A percentile compares a stretch with the other conserved stretches of the same genome.
phyloP scores from a whole-genome alignment of 2,113 vertebrate species.

The Mus musculus region DNA sequence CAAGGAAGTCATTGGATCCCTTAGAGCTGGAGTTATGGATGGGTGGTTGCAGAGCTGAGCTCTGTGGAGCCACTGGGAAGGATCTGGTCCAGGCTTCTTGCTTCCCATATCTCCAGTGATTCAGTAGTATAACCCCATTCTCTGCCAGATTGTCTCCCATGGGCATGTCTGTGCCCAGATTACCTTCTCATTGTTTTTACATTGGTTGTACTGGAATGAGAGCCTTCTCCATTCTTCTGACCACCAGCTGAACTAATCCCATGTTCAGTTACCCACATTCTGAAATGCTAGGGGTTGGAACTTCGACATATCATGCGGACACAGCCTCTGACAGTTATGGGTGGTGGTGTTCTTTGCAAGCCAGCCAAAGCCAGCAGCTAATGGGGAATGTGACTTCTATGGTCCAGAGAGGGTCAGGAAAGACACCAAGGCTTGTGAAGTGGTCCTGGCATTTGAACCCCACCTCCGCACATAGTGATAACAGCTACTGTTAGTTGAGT shows the following conservation, averaged over 20 bases:
- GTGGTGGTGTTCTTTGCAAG: neutral
- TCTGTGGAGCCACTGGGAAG: fast-evolving
- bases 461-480: neutral
- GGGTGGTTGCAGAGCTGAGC: neutral
- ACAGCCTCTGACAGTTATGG: neutral
- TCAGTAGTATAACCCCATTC: neutral
- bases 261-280: neutral
- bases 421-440: neutral
- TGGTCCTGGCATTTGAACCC: neutral
- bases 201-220: neutral
- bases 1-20: no score
- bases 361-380: neutral
- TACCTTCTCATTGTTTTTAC: neutral
- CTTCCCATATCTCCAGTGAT: neutral
- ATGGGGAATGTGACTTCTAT: neutral
- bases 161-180: neutral
- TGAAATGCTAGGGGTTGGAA: neutral
- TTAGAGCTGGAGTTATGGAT: neutral
- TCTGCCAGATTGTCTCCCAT: no score
- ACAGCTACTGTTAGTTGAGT: no score
- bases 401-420: neutral
- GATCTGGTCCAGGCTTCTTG: neutral
- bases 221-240: neutral
- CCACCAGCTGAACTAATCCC: neutral
- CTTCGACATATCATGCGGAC: neutral